Evolutionary conservation across 2,888 invertebrate species (phyloP), one percentile per base, ranked within the genome.

Genomic region (Furcula furcula): DNA sequence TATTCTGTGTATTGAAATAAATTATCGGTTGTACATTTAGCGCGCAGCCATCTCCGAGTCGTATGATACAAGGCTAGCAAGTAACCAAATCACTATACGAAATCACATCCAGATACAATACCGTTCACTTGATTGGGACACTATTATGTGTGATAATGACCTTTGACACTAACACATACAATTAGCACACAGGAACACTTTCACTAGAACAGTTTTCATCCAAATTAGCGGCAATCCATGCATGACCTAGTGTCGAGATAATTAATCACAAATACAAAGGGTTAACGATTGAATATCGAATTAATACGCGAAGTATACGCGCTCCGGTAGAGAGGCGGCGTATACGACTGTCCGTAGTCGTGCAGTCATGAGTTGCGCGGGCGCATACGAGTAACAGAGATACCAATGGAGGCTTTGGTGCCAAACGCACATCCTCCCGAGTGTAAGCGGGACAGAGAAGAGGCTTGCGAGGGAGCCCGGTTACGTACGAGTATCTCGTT

Each of bases 381-480:
- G 68, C 73, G 72, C 69, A 56, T 45, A 59, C 53, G 76, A 45
- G 65, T 41, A 80, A 87, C 65, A 74, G 70, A 74, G 84, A 87
- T 55, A 67, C 65, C 55, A 45, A 56, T 51, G 62, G 62, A 86
- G 87, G 86, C 85, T 85, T 67, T 70, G 72, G 76, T 76, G 83
- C 79, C 68, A 53, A 55, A 40, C 46, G 49, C 37, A 43, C 31
- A 18, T 16, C 18, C 23, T 16, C 23, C 31, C 22, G 39, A 33
- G 85, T 65, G 77, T 54, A 72, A 87, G 69, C 43, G 79, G 58
- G 85, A 84, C 44, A 29, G 45, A 38, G 26, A 39, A 72, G 75
- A 76, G 75, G 81, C 81, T 77, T 74, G 62, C 68, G 76, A 78
- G 76, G 82, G 84, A 81, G 82, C 82, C 82, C 81, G 83, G 86